Conservation (phyloP, 92 coral and sea anemone species). For the Porites lobata region DNA sequence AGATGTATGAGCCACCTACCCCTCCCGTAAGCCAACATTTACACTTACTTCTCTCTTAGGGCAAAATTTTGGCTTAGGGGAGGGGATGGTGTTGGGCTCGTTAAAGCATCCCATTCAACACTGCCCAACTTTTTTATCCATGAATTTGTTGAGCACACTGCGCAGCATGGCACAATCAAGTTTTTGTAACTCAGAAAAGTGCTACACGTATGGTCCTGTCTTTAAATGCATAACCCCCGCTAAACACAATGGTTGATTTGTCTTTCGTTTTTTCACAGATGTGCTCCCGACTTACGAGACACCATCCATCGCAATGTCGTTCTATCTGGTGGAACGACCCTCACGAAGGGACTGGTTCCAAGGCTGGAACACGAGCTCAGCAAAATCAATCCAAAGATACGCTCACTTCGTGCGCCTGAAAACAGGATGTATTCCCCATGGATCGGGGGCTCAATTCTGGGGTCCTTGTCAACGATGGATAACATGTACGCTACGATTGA, state of each 20-base stretch:
- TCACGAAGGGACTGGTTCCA: conserved; percentile 79
- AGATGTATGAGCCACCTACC: too few species aligned
- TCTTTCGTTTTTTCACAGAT: conserved; percentile 50
- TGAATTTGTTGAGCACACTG: too few species aligned
- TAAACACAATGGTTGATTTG: not conserved
- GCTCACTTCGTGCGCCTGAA: conserved; percentile 86
- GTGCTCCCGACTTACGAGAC: conserved; percentile 86
- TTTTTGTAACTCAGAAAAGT: too few species aligned
- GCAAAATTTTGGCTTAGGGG: too few species aligned
- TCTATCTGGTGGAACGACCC: conserved; percentile 95
- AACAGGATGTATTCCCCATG: conserved; percentile 88
- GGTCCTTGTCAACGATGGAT: conserved; percentile 81
- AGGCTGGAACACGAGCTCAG: conserved; percentile 86
- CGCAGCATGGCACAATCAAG: too few species aligned
- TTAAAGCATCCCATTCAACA: too few species aligned
- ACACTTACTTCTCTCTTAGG: too few species aligned
- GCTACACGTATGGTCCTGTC: too few species aligned
- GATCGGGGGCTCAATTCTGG: conserved; percentile 96
- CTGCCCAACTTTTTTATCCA: too few species aligned
- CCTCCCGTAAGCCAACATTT: too few species aligned
- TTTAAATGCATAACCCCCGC: too few species aligned
- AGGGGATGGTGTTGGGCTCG: too few species aligned
- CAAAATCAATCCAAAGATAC: conserved; percentile 76
- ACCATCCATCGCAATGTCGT: conserved; percentile 73
- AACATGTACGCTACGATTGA: conserved; percentile 89